Evolutionary conservation across 2,797 vertebrate species (phyloP), one percentile per base, ranked within the genome.

Genomic region (Peromyscus eremicus): DNA sequence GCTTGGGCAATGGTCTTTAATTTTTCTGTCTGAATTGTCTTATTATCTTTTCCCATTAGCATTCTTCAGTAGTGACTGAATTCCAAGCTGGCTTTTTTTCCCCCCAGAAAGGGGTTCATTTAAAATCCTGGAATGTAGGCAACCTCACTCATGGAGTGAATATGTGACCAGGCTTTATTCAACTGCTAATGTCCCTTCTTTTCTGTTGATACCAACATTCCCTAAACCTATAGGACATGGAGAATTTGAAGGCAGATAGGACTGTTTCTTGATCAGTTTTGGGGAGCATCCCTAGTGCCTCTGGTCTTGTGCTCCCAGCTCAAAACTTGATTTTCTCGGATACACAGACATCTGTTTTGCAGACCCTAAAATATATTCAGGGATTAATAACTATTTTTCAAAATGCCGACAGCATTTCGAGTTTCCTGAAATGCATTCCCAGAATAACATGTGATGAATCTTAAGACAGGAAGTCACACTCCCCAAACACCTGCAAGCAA

Each of bases 391-490:
- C 43, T 89, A 90, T 91, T 94, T 90, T 23, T 89, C 73, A 83
- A 40, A 62, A 77, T 88, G 94, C 86, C 83, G 86, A 77, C 6
- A 0, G 46, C 46, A 75, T 19, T 37, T 46, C 2, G 6, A 37
- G 43, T 93, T 97, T 95, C 76, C 66, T 95, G 91, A 94, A 92
- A 89, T 32, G 40, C 52, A 49, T 95, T 96, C 85, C 89, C 75
- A 94, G 92, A 97, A 95, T 92, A 95, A 95, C 85, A 96, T 57
- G n/a, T 40, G 84, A 70, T 87, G 86, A 95, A 90, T 97, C 96
- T 95, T 60, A 84, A 97, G 95, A 94, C 64, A 96, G 95, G 92
- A 97, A 97, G 89, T 94, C 49, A 80, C 62, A 95, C 92, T 94
- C 86, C 83, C 29, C 70, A 95, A 91, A 86, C 82, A 97, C 95